These are phyloP conservation scores for Phenacoccus solenopsis DNA, from an alignment of 1,140 invertebrate species.

Conservation along the genomic window DNA sequence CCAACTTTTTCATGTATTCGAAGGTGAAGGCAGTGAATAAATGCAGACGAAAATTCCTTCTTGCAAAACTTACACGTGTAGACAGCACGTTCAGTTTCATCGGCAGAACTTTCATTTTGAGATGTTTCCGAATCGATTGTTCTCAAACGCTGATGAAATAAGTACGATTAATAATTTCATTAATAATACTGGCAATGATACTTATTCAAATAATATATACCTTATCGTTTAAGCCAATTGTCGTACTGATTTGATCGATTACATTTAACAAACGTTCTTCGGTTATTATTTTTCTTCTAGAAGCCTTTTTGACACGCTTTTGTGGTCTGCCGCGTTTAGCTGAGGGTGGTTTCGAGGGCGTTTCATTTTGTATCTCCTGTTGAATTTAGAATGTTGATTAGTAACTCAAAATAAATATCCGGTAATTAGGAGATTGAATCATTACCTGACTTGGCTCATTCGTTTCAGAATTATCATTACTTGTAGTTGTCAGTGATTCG, in stretches of 20 bases:
- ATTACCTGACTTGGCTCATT: too few relatives aligned
- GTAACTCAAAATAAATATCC: too few relatives aligned
- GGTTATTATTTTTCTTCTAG: background rate
- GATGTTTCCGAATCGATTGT: background rate
- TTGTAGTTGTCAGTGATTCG: too few relatives aligned
- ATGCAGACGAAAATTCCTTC: background rate
- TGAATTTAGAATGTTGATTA: too few relatives aligned
- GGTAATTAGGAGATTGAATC: too few relatives aligned
- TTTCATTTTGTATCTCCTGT: too few relatives aligned
- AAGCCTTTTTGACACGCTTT: background rate
- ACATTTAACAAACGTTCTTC: background rate
- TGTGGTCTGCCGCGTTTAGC: background rate
- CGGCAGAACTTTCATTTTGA: background rate
- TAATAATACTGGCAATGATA: too few relatives aligned
- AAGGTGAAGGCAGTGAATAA: background rate
- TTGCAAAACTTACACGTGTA: slow-evolving; percentile 1
- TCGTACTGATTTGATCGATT: background rate
- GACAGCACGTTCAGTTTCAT: background rate
- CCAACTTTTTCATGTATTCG: background rate
- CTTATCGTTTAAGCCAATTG: background rate
- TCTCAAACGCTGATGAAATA: too few relatives aligned
- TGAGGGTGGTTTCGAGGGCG: too few relatives aligned
- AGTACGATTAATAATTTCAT: too few relatives aligned
- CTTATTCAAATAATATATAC: too few relatives aligned
- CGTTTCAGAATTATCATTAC: too few relatives aligned